Evolutionary conservation across 2,113 vertebrate genomes (phyloP), one percentile per base, ranked within the genome.

Genomic region (Ammodramus savannarum): DNA sequence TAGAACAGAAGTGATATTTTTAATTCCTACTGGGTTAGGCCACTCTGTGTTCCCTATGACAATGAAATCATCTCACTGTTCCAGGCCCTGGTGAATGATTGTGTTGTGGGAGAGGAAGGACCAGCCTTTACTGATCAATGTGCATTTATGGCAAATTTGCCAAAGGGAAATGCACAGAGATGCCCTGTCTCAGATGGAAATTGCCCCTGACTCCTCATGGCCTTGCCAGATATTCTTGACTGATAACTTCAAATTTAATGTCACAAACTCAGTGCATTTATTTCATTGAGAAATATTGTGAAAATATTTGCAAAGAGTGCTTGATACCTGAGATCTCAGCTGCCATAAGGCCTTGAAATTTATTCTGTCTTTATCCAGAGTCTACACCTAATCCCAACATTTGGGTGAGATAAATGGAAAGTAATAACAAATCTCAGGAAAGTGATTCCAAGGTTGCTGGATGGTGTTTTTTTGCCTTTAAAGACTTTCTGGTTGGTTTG

Each of bases 371-470:
- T 91, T 49, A 21, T 81, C 31, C 75, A 57, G 73, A 91, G 46
- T 49, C 25, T 65, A 38, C 11, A 38, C 6, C 13, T 85, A 84
- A 90, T 78, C 39, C n/a, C 44, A 72, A 4, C 36, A 22, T 26
- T 9, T 59, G 12, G n/a, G 17, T 39, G 55, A 54, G 20, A 39
- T 41, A 85, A 92, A 62, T 10, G 14, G 36, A 78, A 84, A 65
- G 25, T 46, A 95, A 75, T 51, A 68, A 36, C 44, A 49, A 66
- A 78, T 38, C 44, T 92, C 84, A 65, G 36, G 52, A 57, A 85
- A 61, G 38, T 15, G 22, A 85, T 89, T 91, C 58, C 51, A 19
- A 58, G 57, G 46, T 5, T 68, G 7, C 71, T 69, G 25, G 19
- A 48, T 87, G 48, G 11, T 7, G 0, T 0, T 51, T 3, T 91